Evolutionary conservation across 2,888 invertebrate genomes (phyloP), one percentile per base, ranked within the genome.

Genomic region (Cryptocephalus moraei): DNA sequence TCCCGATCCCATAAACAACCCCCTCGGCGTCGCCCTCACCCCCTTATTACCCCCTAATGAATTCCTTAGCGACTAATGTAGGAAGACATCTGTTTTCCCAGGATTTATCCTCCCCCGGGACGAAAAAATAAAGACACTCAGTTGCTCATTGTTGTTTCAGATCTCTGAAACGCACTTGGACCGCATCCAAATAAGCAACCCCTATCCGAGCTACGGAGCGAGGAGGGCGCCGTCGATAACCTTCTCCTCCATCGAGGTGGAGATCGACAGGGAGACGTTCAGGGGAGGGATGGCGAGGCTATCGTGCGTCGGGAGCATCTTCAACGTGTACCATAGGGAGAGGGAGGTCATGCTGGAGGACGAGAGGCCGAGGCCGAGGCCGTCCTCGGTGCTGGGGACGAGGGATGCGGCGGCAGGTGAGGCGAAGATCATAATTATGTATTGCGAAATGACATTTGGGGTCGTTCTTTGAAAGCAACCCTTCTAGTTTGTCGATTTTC

Each of bases 361-460:
- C 72, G 84, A 85, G 68, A 80, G 80, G 62, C 85, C 86, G 49
- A 76, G 82, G 68, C 79, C 85, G 58, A 77, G 82, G 68, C 79
- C 84, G 59, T 84, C 85, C 51, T 83, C 84, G 48, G 84, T 86
- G 60, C 72, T 85, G 58, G 84, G 84, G 59, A 84, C 83, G 51
- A 75, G 81, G 51, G 81, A 82, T 70, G 75, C 75, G 57, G 76
- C 77, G 55, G 60, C 66, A 66, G 76, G 77, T 78, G 65, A 42
- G 42, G 6, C 3, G 6, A 22, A 22, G 6, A 22, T n/a, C n/a
- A n/a, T 22, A 22, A 6, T 22, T 22, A 22, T n/a, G n/a, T n/a
- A n/a, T n/a, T n/a, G n/a, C n/a, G n/a, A n/a, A n/a, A n/a, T n/a
- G n/a, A n/a, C n/a, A n/a, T n/a, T n/a, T n/a, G n/a, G n/a, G n/a